Percentiles rank a stretch among this genome's conserved stretches.
Evolutionary conservation across 2,113 vertebrate genomes (phyloP).

Genomic region (Gasterosteus aculeatus): DNA sequence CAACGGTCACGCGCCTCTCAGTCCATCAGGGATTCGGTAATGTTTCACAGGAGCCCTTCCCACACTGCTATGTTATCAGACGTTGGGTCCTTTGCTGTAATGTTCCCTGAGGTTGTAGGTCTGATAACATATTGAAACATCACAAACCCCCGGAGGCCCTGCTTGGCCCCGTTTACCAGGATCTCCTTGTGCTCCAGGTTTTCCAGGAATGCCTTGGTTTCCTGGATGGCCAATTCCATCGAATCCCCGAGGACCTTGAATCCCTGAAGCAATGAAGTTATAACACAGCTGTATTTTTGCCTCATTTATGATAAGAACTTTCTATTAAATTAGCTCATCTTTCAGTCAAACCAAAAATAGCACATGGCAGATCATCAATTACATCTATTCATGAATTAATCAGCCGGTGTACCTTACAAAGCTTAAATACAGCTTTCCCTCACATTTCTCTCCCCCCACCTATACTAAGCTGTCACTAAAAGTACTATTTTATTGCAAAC

Average conservation of each 20-base stretch:
- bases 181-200: constrained; percentile 74
- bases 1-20: constrained; percentile 22
- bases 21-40: constrained; percentile 42
- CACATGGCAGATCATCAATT: constrained; percentile 11
- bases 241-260: constrained; percentile 77
- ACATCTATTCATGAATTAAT: constrained; percentile 6
- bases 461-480: constrained; percentile 8
- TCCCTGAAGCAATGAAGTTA: constrained; percentile 61
- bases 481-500: not conserved
- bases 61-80: constrained; percentile 57
- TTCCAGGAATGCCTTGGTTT: constrained; percentile 78
- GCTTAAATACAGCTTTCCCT: constrained; percentile 4
- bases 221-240: constrained; percentile 80
- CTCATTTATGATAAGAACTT: not conserved
- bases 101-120: constrained; percentile 79
- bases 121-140: constrained; percentile 82
- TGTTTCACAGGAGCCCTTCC: constrained; percentile 17
- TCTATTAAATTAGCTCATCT: not conserved
- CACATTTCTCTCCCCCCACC: not conserved
- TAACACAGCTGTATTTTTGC: not conserved
- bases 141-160: constrained; percentile 80
- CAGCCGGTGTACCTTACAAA: not conserved
- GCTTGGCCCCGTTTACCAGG: constrained; percentile 78
- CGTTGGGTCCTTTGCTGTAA: constrained; percentile 84
- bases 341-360: constrained; percentile 1